Percentiles rank a stretch among this genome's conserved stretches.
phyloP scores from a whole-genome alignment of 2,113 vertebrate species.

The Thermophis baileyi region DNA sequence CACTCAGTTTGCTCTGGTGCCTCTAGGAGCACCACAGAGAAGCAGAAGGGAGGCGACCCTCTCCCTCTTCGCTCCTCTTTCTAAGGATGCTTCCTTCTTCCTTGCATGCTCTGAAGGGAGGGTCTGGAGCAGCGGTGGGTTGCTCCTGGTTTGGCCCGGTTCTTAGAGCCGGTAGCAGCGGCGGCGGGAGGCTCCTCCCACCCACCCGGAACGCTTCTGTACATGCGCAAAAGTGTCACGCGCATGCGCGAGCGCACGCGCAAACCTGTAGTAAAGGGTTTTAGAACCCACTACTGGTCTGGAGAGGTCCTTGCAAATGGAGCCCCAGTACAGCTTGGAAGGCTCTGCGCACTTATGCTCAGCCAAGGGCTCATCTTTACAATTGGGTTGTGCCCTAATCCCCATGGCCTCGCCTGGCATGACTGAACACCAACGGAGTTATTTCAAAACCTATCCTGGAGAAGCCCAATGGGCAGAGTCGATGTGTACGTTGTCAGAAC shows the following conservation, averaged over 20 bases:
- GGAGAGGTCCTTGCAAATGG: background rate
- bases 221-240: too few species aligned
- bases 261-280: too few species aligned
- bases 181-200: too few species aligned
- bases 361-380: slow-evolving; percentile 70
- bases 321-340: slow-evolving; percentile 31
- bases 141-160: too few species aligned
- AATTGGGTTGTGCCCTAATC: slow-evolving; percentile 71
- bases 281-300: too few species aligned
- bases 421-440: slow-evolving; percentile 74
- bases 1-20: background rate
- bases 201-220: too few species aligned
- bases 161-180: too few species aligned
- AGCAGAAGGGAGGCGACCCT: background rate
- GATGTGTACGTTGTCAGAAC: slow-evolving; percentile 63
- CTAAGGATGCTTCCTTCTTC: slow-evolving; percentile 5
- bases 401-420: slow-evolving; percentile 60
- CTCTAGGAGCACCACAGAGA: background rate
- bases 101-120: background rate
- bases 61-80: background rate
- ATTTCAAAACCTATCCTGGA: slow-evolving; percentile 77
- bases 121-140: too few species aligned
- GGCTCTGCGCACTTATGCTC: slow-evolving; percentile 56
- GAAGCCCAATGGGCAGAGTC: slow-evolving; percentile 69
- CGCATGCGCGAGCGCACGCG: too few species aligned